These are phyloP conservation scores for Microchrysa polita DNA, from an alignment of 2,888 invertebrate species.

Conservation along the genomic window DNA sequence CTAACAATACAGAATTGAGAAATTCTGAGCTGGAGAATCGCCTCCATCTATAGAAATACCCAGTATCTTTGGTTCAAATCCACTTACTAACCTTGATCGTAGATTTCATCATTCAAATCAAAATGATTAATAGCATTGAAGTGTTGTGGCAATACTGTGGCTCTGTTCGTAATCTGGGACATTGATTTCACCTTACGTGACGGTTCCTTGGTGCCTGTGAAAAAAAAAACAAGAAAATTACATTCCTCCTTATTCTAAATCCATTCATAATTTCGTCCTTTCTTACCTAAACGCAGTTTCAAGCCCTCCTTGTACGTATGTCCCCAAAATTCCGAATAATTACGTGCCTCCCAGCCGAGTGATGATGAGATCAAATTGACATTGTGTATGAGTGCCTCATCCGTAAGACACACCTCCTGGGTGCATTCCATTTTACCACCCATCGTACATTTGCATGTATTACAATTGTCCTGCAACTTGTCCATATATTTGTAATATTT, in stretches of 20 bases:
- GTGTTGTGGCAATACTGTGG: slow-evolving; percentile 68
- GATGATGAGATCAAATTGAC: slow-evolving; percentile 69
- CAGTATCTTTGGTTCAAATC: too few relatives aligned
- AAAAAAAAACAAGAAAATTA: neutral
- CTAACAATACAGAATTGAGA: too few relatives aligned
- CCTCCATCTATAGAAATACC: too few relatives aligned
- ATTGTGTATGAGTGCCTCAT: slow-evolving; percentile 72
- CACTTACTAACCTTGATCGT: slow-evolving; percentile 77
- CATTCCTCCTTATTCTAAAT: too few relatives aligned
- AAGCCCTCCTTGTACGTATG: slow-evolving; percentile 84
- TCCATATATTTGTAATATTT: slow-evolving; percentile 67
- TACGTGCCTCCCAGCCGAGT: slow-evolving; percentile 81
- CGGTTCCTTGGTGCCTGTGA: slow-evolving; percentile 61
- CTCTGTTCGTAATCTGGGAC: slow-evolving; percentile 59
- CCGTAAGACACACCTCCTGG: slow-evolving; percentile 78
- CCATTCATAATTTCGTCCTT: too few relatives aligned
- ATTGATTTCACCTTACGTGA: slow-evolving; percentile 61
- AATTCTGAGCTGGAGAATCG: too few relatives aligned
- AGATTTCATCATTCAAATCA: slow-evolving; percentile 76
- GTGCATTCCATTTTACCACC: slow-evolving; percentile 69
- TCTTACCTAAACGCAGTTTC: slow-evolving; percentile 75
- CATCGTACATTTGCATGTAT: slow-evolving; percentile 72
- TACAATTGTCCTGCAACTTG: slow-evolving; percentile 73
- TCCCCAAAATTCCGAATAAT: slow-evolving; percentile 86
- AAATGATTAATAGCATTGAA: slow-evolving; percentile 84